phyloP scores from a whole-genome alignment of 2,113 vertebrate genomes.

The human region GRCh38 chr5:152818001-152818500 shows the following conservation, averaged over 20 bases:
- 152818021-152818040: not conserved
- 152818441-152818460: not conserved
- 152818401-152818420: not conserved
- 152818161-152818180: not conserved
- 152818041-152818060: not conserved
- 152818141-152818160: not conserved
- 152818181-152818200: not conserved
- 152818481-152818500: not conserved
- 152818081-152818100: not conserved
- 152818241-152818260: not conserved
- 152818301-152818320: no score
- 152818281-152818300: no score
- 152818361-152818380: not conserved
- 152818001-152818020: not conserved
- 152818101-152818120: not conserved
- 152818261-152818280: rapidly evolving
- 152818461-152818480: not conserved
- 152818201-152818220: not conserved
- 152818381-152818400: not conserved
- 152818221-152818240: no score
- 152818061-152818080: not conserved
- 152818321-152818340: not conserved
- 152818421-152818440: not conserved
- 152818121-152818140: not conserved
- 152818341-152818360: not conserved